A percentile compares a stretch with the other conserved stretches of the same genome.
These are phyloP conservation scores for Xylocampa areola DNA, from an alignment of 2,888 invertebrate species.

Conservation along the genomic window DNA sequence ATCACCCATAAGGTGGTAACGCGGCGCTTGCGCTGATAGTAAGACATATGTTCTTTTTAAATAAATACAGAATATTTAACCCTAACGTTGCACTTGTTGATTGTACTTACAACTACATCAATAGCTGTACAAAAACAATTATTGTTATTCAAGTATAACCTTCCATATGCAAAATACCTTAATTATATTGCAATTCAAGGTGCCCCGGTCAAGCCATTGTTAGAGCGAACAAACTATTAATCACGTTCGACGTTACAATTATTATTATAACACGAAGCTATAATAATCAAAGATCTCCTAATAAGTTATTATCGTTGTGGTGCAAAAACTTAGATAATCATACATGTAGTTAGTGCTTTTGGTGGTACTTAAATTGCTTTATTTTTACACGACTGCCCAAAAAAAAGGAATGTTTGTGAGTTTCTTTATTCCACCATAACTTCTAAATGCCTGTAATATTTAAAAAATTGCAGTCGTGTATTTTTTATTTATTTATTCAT, in stretches of 20 bases:
- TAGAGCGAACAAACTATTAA: constrained; percentile 36
- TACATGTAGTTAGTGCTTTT: background rate
- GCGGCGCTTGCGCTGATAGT: too few species aligned
- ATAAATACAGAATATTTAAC: too few species aligned
- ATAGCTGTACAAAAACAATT: constrained; percentile 20
- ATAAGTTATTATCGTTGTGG: constrained; percentile 24
- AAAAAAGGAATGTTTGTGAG: too few species aligned
- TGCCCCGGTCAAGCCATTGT: constrained; percentile 48
- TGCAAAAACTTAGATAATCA: constrained; percentile 45
- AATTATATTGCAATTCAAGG: constrained; percentile 46
- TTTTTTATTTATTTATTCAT: too few species aligned
- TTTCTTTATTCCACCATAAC: too few species aligned
- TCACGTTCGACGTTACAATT: constrained; percentile 52
- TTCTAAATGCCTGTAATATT: too few species aligned
- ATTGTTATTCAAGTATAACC: constrained; percentile 25
- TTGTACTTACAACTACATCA: too few species aligned
- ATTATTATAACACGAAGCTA: constrained; percentile 42
- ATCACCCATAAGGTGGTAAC: too few species aligned
- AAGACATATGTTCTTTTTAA: too few species aligned
- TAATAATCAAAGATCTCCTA: constrained; percentile 44
- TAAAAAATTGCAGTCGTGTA: too few species aligned
- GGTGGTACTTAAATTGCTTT: too few species aligned
- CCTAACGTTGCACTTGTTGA: background rate
- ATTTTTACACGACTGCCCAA: too few species aligned
- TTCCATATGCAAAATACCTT: constrained; percentile 48